These are phyloP conservation scores for Micromesistius poutassou DNA, from an alignment of 2,797 vertebrate species.

Conservation along the genomic window DNA sequence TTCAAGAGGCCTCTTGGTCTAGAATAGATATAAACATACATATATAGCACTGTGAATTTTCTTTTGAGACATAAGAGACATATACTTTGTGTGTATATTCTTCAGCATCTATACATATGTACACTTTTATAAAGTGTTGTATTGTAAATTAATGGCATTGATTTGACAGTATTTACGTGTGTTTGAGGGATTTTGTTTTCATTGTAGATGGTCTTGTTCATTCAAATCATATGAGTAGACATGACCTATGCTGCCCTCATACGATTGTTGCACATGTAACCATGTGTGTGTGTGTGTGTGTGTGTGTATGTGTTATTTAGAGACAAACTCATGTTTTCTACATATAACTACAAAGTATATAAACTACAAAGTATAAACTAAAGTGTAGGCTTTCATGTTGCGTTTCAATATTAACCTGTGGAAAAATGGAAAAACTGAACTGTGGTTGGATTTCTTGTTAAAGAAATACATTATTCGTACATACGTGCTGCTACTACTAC, in stretches of 20 bases:
- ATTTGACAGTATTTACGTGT: slow-evolving; percentile 35
- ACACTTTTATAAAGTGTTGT: slow-evolving; percentile 66
- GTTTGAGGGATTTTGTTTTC: slow-evolving; percentile 5
- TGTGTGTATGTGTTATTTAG: slow-evolving; percentile 1
- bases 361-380: slow-evolving; percentile 20
- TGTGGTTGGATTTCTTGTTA: slow-evolving; percentile 33
- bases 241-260: too few relatives aligned
- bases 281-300: slow-evolving; percentile 20
- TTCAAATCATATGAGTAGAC: too few relatives aligned
- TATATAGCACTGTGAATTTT: slow-evolving; percentile 60
- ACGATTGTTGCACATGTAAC: not conserved
- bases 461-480: slow-evolving; percentile 36
- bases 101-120: slow-evolving; percentile 50
- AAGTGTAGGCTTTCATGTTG: not conserved
- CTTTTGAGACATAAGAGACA: slow-evolving; percentile 24
- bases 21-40: slow-evolving; percentile 2
- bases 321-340: slow-evolving; percentile 45
- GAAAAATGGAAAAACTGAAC: slow-evolving; percentile 16
- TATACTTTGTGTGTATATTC: slow-evolving; percentile 41
- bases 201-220: not conserved
- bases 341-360: too few relatives aligned
- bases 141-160: slow-evolving; percentile 26
- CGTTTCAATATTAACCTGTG: slow-evolving; percentile 32
- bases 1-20: not conserved
- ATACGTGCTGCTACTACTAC: slow-evolving; percentile 54